Base-by-base conservation (phyloP, 92 coral and sea anemone species). In the Epizoanthus illoricatus region DNA sequence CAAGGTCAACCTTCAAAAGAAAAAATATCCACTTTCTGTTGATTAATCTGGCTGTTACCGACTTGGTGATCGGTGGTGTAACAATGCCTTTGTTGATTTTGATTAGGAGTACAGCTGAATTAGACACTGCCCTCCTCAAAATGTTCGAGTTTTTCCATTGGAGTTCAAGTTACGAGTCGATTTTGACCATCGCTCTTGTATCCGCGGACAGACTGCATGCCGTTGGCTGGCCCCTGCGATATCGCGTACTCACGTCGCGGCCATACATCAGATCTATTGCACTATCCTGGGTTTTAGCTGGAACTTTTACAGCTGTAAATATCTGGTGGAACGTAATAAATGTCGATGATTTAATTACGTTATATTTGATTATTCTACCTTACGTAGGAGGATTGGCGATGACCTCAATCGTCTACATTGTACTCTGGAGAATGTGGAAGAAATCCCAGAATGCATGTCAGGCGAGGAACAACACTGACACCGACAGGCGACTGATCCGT, bases 101-200 rank as follows among this genome's bases (percentile, higher is more conserved):
- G 66, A 17, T 2, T 12, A 0, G n/a, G 66, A 61, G 3, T 21
- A 61, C 1, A 12, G n/a, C n/a, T 12, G 66, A 3, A 61, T 0
- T 61, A 17, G 0, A 61, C 0, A 3, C 1, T 0, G n/a, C 3
- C 13, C 13, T 61, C 66, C 0, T 21, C 3, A 61, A 61, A 61
- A 5, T 61, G 0, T 61, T 12, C n/a, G 66, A 0, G n/a, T 12
- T 21, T 61, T 61, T 61, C 66, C 66, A 61, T 61, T 61, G 66
- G 66, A 7, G 1, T 17, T 61, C 66, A 61, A 21, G 66, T 12
- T 61, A 12, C 66, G 66, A 61, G 66, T 61, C 66, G n/a, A 3
- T 61, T 21, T 61, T 61, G 0, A 61, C 66, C 66, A 61, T 61
- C 66, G 66, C 66, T 61, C 66, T 61, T 61, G 66, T 61, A 61